Base-by-base conservation (phyloP, 2,797 vertebrate genomes). In the Poeciliopsis infans region DNA sequence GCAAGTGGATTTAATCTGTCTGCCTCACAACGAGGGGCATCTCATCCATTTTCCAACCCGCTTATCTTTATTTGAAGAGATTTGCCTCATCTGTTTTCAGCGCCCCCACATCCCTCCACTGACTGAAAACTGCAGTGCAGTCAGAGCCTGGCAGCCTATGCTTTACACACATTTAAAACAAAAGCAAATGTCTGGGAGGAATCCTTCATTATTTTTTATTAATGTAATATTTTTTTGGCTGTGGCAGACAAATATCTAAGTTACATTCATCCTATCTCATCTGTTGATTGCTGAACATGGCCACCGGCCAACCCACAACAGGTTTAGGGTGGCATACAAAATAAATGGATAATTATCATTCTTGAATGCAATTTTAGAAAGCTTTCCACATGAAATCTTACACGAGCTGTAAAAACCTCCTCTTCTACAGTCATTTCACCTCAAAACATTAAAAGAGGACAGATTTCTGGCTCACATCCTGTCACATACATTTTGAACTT, bases 11-110 rank as follows among this genome's bases (percentile, higher is more conserved):
- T 80, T 79, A 79, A 66, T 45, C 11, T 4, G 72, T 72, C 59
- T 85, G 79, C 84, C 70, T 90, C 89, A 88, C n/a, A 13, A 75
- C 33, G 31, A 33, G 68, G 79, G 23, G 2, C 59, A 31, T 74
- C 53, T 2, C 73, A 77, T 70, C 18, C 7, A 28, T 90, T 83
- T 87, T 49, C 76, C 66, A 75, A 47, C 79, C 64, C 64, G 51
- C 13, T n/a, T 72, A 64, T 81, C 51, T 87, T 90, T 87, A 92
- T 78, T 18, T 83, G 85, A 79, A 89, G 57, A 46, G 79, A 86
- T 88, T 55, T 74, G 69, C 6, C 46, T 82, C 79, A 36, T 85
- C 86, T 83, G 23, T 41, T 84, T 39, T 77, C 46, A 51, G 57
- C 45, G 68, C 74, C 20, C 43, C 74, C 79, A 25, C 43, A 6